Conservation (phyloP, 2,888 invertebrate species). For the Minunthozetes semirufus region DNA sequence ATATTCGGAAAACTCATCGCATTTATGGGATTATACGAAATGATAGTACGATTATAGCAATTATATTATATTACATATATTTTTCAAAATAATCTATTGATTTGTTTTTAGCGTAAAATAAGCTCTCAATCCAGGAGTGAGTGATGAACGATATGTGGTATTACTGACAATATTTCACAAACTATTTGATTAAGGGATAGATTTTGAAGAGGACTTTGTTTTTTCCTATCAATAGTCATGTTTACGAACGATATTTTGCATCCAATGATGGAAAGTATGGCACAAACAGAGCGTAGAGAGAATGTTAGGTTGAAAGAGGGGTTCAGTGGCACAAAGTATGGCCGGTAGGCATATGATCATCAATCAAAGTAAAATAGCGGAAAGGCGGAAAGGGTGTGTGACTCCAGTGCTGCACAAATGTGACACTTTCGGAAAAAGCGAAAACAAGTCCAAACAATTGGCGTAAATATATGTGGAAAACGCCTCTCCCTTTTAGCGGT, state of each 20-base stretch:
- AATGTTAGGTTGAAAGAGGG: too few species aligned
- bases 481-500: neutral
- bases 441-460: slow-evolving; percentile 26
- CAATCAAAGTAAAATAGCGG: slow-evolving; percentile 30
- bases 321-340: neutral
- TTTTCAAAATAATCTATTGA: neutral
- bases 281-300: neutral
- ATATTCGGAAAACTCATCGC: too few species aligned
- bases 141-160: neutral
- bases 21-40: too few species aligned
- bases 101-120: slow-evolving; percentile 8
- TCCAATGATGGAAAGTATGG: neutral
- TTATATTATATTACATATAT: too few species aligned
- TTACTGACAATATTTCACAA: slow-evolving; percentile 9
- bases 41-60: too few species aligned
- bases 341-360: slow-evolving; percentile 27
- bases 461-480: neutral
- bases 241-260: neutral
- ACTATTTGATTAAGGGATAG: slow-evolving; percentile 7
- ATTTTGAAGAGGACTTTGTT: neutral
- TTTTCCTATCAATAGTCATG: neutral
- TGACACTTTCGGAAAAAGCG: slow-evolving; percentile 4
- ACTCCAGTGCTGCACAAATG: neutral
- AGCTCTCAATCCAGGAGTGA: neutral
- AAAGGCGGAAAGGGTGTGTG: slow-evolving; percentile 28